These are phyloP conservation scores for Accipiter virgatus DNA, from an alignment of 2,113 vertebrate genomes.

Conservation along the genomic window DNA sequence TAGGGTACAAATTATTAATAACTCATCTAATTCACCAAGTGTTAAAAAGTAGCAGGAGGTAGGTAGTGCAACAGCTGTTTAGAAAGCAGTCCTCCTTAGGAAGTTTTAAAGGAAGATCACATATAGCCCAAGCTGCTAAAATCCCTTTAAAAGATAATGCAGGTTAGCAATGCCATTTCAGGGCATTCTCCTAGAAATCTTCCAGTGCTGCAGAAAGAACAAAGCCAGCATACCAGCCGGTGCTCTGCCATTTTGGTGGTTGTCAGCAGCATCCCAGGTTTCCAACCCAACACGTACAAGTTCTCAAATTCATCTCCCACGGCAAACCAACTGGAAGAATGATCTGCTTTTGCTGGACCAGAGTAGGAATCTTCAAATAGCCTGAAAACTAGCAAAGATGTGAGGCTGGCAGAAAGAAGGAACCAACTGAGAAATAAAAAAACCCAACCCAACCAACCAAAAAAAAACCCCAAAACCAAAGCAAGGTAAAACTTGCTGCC, in stretches of 20 bases:
- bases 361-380: background rate
- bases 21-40: background rate
- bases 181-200: background rate
- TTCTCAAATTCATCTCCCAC: background rate
- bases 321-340: background rate
- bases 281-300: background rate
- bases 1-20: slow-evolving; percentile 18
- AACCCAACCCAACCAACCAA: background rate
- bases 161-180: background rate
- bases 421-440: background rate
- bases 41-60: background rate
- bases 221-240: background rate
- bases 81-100: background rate
- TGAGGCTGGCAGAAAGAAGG: background rate
- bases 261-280: background rate
- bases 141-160: background rate
- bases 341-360: background rate
- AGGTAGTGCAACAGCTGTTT: background rate
- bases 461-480: background rate
- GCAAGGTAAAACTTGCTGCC: background rate
- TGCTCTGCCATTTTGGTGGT: background rate
- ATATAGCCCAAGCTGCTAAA: background rate
- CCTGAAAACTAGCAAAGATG: background rate
- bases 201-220: background rate
- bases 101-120: background rate